Evolutionary conservation across 2,113 vertebrate species (phyloP), one percentile per base, ranked within the genome.

Genomic region (Pterocles burchelli): DNA sequence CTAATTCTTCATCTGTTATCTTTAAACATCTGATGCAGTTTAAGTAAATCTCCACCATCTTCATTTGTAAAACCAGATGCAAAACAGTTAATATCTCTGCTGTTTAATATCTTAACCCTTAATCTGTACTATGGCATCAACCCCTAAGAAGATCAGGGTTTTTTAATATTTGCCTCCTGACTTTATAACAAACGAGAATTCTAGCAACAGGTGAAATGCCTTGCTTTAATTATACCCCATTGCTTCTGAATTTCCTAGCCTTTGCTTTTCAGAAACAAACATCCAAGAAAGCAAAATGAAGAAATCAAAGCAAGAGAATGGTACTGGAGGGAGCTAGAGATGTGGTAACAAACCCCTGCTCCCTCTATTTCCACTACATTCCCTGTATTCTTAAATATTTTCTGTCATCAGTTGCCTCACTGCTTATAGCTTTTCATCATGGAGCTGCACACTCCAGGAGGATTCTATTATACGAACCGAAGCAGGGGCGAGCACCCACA

Each of bases 1-100:
- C 72, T 98, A 95, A 97, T 96, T 95, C 85, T 86, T 97, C 86
- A 90, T 96, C 96, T 97, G 85, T 78, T 72, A 51, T 57, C 80
- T 63, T 76, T 84, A 93, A 82, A 62, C 54, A 68, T 74, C 88
- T 87, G 79, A 94, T 95, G 63, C 67, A 94, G 83, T 94, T 95
- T 95, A 94, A 94, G 78, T 90, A 96, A 91, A 90, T 93, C 94
- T 90, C 81, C 4, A 7, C 33, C 72, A 91, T 85, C 78, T 95
- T 97, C 82, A 82, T 96, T 96, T 96, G 63, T 61, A 88, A 96
- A 96, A 75, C 85, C 95, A 97, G 96, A 93, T 96, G 92, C 63
- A 95, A 96, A 96, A 88, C 91, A 91, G 89, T 92, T 93, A 93
- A 95, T 95, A 91, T 55, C 52, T 90, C 51, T 91, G 63, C 63